Conservation (phyloP, 1,140 invertebrate genomes). For the Macrobrachium rosenbergii region DNA sequence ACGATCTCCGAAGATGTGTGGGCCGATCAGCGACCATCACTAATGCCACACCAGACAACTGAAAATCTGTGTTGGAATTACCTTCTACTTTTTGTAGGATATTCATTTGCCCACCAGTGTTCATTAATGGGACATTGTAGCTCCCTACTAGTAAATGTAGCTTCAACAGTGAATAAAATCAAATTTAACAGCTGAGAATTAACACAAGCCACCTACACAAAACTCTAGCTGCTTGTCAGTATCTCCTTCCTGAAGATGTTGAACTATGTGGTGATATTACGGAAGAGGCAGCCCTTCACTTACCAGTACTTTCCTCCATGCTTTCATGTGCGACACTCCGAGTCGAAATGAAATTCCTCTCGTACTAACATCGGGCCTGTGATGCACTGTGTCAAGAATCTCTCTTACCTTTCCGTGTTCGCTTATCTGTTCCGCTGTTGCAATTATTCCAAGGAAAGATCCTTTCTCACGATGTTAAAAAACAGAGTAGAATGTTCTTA, state of each 20-base stretch:
- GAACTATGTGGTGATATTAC: no score
- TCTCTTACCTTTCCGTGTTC: no score
- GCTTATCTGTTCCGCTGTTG: no score
- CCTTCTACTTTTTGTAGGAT: neutral
- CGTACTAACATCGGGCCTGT: neutral
- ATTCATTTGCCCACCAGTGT: neutral
- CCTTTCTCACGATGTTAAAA: neutral
- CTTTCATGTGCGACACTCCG: neutral
- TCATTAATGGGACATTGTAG: neutral
- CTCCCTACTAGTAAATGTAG: neutral
- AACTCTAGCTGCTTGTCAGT: neutral
- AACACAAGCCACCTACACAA: neutral
- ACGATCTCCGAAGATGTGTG: slow-evolving; percentile 17
- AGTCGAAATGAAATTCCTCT: neutral
- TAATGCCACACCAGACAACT: slow-evolving; percentile 12
- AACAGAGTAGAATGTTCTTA: neutral
- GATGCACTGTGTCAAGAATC: neutral
- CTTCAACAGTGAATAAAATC: slow-evolving; percentile 13
- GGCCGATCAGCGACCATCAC: neutral
- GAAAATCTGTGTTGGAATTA: slow-evolving; percentile 16
- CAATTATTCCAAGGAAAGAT: neutral
- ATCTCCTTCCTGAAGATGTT: slow-evolving; percentile 12
- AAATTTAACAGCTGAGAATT: neutral
- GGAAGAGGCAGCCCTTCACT: no score
- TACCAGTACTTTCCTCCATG: neutral